These are phyloP conservation scores for Hoplias malabaricus DNA, from an alignment of 2,113 vertebrate genomes.

Conservation along the genomic window DNA sequence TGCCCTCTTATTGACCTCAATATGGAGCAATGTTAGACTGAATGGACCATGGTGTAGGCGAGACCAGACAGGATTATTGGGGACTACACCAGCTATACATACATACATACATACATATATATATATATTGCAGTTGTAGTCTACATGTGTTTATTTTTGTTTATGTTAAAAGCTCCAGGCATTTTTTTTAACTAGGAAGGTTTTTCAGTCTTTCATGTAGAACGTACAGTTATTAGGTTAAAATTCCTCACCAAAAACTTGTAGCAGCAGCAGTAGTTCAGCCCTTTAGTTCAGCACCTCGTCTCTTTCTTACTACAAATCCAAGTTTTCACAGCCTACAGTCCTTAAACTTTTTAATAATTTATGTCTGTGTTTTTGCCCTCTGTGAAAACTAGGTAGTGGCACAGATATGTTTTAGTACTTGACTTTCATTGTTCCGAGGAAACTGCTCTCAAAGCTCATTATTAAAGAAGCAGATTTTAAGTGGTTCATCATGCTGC, in stretches of 20 bases:
- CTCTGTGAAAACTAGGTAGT: not conserved
- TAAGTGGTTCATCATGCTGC: not conserved
- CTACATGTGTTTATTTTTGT: too few species aligned
- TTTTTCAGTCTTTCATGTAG: too few species aligned
- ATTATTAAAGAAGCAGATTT: too few species aligned
- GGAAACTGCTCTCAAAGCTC: slow-evolving; percentile 63
- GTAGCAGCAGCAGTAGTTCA: too few species aligned
- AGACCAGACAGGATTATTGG: slow-evolving; percentile 13
- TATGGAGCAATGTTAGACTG: slow-evolving; percentile 11
- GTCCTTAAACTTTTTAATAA: not conserved
- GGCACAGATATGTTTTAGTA: not conserved
- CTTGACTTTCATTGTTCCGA: not conserved
- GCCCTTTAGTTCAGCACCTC: too few species aligned
- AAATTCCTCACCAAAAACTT: too few species aligned
- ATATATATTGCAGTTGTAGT: too few species aligned
- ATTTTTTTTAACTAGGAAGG: too few species aligned
- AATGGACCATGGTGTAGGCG: not conserved
- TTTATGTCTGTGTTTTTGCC: not conserved
- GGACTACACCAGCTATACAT: slow-evolving; percentile 8
- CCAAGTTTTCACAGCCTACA: not conserved
- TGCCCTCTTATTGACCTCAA: slow-evolving; percentile 21
- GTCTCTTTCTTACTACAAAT: not conserved
- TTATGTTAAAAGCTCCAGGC: too few species aligned
- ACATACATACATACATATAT: too few species aligned
- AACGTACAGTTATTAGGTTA: too few species aligned